Conservation (phyloP, 2,113 vertebrate genomes). For the Cavia porcellus region DNA sequence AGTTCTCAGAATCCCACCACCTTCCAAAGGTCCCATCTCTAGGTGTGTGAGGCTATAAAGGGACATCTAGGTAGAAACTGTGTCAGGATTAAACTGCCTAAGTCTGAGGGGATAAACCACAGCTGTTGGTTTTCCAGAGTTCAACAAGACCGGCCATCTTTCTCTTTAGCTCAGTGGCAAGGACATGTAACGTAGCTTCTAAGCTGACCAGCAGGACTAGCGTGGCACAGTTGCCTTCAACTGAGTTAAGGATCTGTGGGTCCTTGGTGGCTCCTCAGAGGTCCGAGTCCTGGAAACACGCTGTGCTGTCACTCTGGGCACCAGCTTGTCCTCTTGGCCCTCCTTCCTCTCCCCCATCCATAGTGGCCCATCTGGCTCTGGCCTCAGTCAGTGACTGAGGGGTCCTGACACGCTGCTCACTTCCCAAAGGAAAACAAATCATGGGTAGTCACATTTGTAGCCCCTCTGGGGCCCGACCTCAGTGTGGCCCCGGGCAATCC, state of each 20-base stretch:
- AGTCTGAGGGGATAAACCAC: background rate
- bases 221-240: background rate
- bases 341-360: too few relatives aligned
- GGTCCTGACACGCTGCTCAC: background rate
- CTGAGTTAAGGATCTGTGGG: background rate
- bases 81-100: background rate
- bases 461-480: background rate
- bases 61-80: too few relatives aligned
- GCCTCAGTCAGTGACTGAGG: background rate
- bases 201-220: background rate
- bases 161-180: background rate
- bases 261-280: accelerated
- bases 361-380: background rate
- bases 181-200: background rate
- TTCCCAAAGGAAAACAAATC: background rate
- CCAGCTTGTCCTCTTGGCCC: too few relatives aligned
- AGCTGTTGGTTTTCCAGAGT: background rate
- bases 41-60: background rate
- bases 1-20: background rate
- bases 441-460: too few relatives aligned
- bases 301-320: accelerated
- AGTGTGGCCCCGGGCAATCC: background rate
- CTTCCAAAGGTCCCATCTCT: background rate
- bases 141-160: background rate
- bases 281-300: accelerated